Conservation (phyloP, 2,888 invertebrate species). For the Panorpa germanica region DNA sequence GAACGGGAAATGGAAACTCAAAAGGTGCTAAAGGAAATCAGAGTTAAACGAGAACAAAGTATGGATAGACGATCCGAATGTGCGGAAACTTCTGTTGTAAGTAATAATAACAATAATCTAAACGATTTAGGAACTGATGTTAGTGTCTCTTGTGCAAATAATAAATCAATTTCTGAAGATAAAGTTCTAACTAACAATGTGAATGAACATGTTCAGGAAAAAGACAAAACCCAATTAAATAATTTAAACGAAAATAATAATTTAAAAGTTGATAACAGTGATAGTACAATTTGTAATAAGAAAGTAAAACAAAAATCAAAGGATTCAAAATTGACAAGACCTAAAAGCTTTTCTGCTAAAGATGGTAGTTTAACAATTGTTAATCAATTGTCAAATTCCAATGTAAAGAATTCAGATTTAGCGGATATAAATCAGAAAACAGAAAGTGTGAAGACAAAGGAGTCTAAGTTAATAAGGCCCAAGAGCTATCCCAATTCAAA, state of each 20-base stretch:
- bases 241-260: not conserved
- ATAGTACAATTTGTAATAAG: slow-evolving; percentile 16
- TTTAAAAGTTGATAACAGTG: slow-evolving; percentile 2
- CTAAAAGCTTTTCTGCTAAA: slow-evolving; percentile 35
- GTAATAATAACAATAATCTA: slow-evolving; percentile 7
- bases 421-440: no score
- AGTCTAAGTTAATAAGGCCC: slow-evolving; percentile 29
- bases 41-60: slow-evolving; percentile 34
- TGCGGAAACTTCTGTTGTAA: slow-evolving; percentile 18
- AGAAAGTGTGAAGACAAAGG: no score
- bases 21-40: slow-evolving; percentile 43
- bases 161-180: slow-evolving; percentile 11
- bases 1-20: slow-evolving; percentile 50
- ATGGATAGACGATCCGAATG: slow-evolving; percentile 20
- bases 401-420: no score
- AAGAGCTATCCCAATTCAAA: slow-evolving; percentile 35
- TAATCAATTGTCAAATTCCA: no score
- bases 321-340: slow-evolving; percentile 30
- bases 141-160: no score
- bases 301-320: slow-evolving; percentile 18
- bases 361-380: no score
- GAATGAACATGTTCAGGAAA: slow-evolving; percentile 12
- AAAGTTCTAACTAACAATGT: slow-evolving; percentile 6
- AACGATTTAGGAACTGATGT: not conserved
- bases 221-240: slow-evolving; percentile 16